A percentile compares a stretch with the other conserved stretches of the same genome.
Conservation (phyloP, 2,888 invertebrate species). For the Serrognathus titanus region DNA sequence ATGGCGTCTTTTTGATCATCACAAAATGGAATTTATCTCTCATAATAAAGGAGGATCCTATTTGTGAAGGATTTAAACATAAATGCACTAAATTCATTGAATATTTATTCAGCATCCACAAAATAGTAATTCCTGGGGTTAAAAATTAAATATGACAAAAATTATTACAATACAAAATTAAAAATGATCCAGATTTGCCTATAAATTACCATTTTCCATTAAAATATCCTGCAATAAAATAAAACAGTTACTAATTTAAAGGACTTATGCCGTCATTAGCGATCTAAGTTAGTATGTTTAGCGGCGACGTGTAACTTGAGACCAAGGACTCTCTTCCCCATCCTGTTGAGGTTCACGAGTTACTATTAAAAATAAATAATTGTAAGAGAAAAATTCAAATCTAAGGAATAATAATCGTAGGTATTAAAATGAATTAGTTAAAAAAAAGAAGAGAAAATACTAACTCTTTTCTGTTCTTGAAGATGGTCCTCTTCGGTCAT, state of each 20-base stretch:
- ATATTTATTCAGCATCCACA: not conserved
- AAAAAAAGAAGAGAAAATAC: conserved; percentile 20
- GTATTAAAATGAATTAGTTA: not conserved
- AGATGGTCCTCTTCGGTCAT: conserved; percentile 21
- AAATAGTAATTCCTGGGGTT: not conserved
- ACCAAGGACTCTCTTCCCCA: conserved; percentile 41
- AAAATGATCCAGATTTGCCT: conserved; percentile 9
- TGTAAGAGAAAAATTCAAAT: conserved; percentile 8
- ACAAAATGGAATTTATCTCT: not conserved
- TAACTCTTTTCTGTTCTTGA: conserved; percentile 41
- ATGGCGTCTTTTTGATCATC: no score
- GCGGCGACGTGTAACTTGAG: conserved; percentile 38
- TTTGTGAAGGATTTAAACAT: not conserved
- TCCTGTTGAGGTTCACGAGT: conserved; percentile 38
- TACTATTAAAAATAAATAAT: conserved; percentile 21
- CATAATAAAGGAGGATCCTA: no score
- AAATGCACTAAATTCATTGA: no score
- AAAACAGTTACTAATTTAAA: conserved; percentile 7
- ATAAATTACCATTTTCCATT: conserved; percentile 32
- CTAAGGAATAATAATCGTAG: no score
- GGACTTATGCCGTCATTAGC: conserved; percentile 9
- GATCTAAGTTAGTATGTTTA: conserved; percentile 15
- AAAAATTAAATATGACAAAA: conserved; percentile 4
- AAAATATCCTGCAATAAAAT: conserved; percentile 27
- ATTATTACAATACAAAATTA: conserved; percentile 1